Percentiles rank a stretch among this genome's conserved stretches.
Evolutionary conservation across 92 coral and sea anemone species (phyloP).

Genomic region (Plumapathes pennacea): DNA sequence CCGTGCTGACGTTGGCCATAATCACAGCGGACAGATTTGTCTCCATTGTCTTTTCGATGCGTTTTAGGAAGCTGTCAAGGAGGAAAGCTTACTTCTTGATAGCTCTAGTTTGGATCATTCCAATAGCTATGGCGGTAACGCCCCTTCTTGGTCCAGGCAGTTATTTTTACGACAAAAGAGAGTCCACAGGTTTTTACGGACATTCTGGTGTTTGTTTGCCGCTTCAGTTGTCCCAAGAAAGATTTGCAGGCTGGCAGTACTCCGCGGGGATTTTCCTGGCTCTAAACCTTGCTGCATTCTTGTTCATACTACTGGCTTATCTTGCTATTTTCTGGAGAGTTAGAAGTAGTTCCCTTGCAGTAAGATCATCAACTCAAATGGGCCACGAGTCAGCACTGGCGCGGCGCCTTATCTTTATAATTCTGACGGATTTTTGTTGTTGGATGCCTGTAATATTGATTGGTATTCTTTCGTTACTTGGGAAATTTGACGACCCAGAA

Average conservation of each 20-base stretch:
- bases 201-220: constrained; percentile 88
- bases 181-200: constrained; percentile 66
- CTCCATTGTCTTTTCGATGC: constrained; percentile 74
- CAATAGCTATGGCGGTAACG: constrained; percentile 43
- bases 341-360: constrained; percentile 30
- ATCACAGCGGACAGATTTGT: constrained; percentile 81
- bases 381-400: constrained; percentile 14
- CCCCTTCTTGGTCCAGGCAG: constrained; percentile 39
- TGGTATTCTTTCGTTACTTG: constrained; percentile 5
- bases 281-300: constrained; percentile 68
- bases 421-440: constrained; percentile 24
- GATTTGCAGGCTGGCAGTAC: constrained; percentile 80
- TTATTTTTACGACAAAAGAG: constrained; percentile 59
- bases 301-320: constrained; percentile 72
- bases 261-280: constrained; percentile 67
- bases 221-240: constrained; percentile 63
- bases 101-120: constrained; percentile 48
- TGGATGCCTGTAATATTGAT: constrained; percentile 26
- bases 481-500: constrained; percentile 15
- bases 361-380: constrained; percentile 45
- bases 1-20: constrained; percentile 69
- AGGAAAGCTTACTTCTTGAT: constrained; percentile 7
- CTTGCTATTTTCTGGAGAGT: constrained; percentile 64
- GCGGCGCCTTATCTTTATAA: constrained; percentile 6
- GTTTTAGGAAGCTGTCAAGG: constrained; percentile 25